Evolutionary conservation across 2,888 invertebrate genomes (phyloP).

Genomic region (Eupelmus urozonus): DNA sequence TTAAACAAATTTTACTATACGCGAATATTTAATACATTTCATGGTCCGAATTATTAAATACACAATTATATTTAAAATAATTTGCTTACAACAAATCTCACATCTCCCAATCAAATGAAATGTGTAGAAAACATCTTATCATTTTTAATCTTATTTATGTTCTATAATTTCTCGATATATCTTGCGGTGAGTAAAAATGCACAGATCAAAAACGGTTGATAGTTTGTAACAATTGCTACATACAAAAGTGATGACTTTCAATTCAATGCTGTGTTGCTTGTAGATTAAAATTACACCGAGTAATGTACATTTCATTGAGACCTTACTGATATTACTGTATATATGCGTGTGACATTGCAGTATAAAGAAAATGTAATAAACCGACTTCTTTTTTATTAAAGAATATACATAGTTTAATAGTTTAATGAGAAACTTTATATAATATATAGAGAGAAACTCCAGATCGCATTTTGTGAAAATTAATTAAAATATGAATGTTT

Average conservation of each 20-base stretch:
- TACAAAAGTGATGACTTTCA: constrained; percentile 52
- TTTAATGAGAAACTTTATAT: constrained; percentile 54
- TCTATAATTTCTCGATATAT: constrained; percentile 46
- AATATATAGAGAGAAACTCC: constrained; percentile 60
- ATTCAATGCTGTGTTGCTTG: constrained; percentile 37
- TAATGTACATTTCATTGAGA: constrained; percentile 55
- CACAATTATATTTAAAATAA: constrained; percentile 59
- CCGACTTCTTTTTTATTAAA: constrained; percentile 47
- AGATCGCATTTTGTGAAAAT: constrained; percentile 57
- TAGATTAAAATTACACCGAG: constrained; percentile 52
- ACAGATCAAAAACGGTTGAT: constrained; percentile 57
- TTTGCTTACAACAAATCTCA: constrained; percentile 60
- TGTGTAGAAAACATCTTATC: constrained; percentile 59
- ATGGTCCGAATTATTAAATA: constrained; percentile 58
- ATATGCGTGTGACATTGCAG: constrained; percentile 43
- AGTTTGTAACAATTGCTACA: constrained; percentile 50
- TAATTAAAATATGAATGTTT: constrained; percentile 58
- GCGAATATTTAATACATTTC: constrained; percentile 57
- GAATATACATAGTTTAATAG: constrained; percentile 57
- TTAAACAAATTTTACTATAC: constrained; percentile 58
- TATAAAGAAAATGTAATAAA: constrained; percentile 51
- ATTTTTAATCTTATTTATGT: constrained; percentile 51
- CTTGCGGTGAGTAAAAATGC: constrained; percentile 58
- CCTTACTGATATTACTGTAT: constrained; percentile 41
- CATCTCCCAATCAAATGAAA: constrained; percentile 57